These are phyloP conservation scores for Exocentrus adspersus DNA, from an alignment of 2,888 invertebrate species.

Conservation along the genomic window DNA sequence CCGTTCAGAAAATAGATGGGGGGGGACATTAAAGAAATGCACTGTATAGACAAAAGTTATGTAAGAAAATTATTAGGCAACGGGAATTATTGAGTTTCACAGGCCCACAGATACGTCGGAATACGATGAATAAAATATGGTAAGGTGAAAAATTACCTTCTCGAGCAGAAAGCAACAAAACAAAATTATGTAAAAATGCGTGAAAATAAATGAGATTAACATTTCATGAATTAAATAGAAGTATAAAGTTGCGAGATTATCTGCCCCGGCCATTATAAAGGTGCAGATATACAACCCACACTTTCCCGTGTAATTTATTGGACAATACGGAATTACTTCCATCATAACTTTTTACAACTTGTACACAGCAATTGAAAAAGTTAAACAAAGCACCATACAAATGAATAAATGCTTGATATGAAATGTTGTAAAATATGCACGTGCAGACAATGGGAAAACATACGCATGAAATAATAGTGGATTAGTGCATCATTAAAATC, in stretches of 20 bases:
- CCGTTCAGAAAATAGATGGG: too few relatives aligned
- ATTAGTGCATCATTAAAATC: too few relatives aligned
- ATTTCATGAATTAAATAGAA: background rate
- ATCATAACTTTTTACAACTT: background rate
- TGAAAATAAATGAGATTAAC: background rate
- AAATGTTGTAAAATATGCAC: background rate
- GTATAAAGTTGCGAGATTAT: background rate
- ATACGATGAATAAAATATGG: too few relatives aligned
- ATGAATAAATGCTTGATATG: background rate
- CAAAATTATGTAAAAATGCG: background rate
- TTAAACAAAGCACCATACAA: background rate
- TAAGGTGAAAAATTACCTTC: too few relatives aligned
- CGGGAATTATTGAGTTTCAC: too few relatives aligned
- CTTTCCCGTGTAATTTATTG: background rate
- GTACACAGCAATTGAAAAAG: background rate
- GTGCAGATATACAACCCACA: background rate
- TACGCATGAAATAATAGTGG: too few relatives aligned
- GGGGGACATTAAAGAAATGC: too few relatives aligned
- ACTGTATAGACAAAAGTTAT: too few relatives aligned
- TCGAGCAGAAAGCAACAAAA: too few relatives aligned
- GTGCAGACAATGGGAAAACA: too few relatives aligned
- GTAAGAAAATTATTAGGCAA: too few relatives aligned
- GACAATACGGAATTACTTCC: background rate
- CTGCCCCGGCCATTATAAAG: background rate
- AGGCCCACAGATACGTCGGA: too few relatives aligned